Conservation (phyloP, 37 sponge, comb jelly and placozoan genomes). For the Aplysina aerophoba region DNA sequence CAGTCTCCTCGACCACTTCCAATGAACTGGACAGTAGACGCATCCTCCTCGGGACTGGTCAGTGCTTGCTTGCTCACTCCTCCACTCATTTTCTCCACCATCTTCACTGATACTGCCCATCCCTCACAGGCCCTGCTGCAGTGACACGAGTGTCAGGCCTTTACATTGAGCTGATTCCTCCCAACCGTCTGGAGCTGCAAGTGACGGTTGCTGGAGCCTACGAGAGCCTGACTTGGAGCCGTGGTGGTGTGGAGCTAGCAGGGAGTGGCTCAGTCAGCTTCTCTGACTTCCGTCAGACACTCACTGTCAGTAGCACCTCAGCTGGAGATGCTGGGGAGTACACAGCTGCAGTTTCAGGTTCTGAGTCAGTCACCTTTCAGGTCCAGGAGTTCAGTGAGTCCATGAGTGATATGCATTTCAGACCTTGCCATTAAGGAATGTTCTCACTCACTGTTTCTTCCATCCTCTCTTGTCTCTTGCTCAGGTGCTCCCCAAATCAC, state of each 20-base stretch:
- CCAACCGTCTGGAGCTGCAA: constrained; percentile 3
- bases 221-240: background rate
- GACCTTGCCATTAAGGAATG: too few species aligned
- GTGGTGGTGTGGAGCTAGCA: background rate
- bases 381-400: too few species aligned
- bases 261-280: background rate
- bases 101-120: too few species aligned
- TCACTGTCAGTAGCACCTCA: background rate
- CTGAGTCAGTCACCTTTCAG: too few species aligned
- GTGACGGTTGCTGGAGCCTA: constrained; percentile 22
- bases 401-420: too few species aligned
- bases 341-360: background rate
- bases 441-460: too few species aligned
- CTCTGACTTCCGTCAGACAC: constrained; percentile 5
- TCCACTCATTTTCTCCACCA: too few species aligned
- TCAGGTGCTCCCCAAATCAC: too few species aligned
- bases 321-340: background rate
- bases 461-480: too few species aligned
- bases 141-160: background rate
- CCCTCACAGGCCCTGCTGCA: constrained; percentile 2
- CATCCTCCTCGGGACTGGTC: constrained; percentile 17
- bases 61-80: too few species aligned
- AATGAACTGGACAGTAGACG: background rate
- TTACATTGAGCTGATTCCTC: constrained; percentile 18
- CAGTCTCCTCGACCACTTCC: background rate